Evolutionary conservation across 2,797 vertebrate species (phyloP), one percentile per base, ranked within the genome.

Genomic region (Peromyscus melanophrys): DNA sequence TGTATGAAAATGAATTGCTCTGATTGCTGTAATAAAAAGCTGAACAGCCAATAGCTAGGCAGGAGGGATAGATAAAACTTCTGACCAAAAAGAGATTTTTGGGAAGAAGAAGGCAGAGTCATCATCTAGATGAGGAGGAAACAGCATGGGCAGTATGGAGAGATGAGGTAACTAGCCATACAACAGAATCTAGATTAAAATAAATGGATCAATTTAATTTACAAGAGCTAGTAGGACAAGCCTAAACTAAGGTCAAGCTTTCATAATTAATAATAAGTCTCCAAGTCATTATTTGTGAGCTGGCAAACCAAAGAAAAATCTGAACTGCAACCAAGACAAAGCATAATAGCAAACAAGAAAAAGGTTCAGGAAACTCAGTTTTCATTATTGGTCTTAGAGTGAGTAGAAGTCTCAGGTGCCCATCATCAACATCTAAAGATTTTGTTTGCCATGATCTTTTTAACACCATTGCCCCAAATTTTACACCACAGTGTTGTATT

Each of bases 361-460:
- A 21, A 19, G 57, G 19, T 12, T 95, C 19, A 25, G 37, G n/a
- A 69, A 83, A 80, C n/a, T 94, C 86, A 84, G 52, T 92, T 96
- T 61, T 61, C 86, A 5, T 6, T 29, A 37, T 10, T 37, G 46
- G 4, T 65, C 21, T 73, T 25, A 71, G 4, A 83, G 21, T 57
- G 13, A 95, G 40, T 27, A 93, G 80, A 84, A 81, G 29, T 65
- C 77, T 71, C 23, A 63, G 6, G 43, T 57, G n/a, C 55, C 91
- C 21, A 21, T 29, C 8, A 94, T 46, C 2, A 84, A 52, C 3
- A 63, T 49, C n/a, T 63, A 46, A 71, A 52, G 80, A 13, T 76
- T 76, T 83, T 82, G 0, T 61, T 29, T 4, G 25, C 37, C 52
- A 4, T 10, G 40, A 81, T 55, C 34, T 69, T 73, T 4, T 81